Base-by-base conservation (phyloP, 2,888 invertebrate genomes). In the Lasioglossum morio region DNA sequence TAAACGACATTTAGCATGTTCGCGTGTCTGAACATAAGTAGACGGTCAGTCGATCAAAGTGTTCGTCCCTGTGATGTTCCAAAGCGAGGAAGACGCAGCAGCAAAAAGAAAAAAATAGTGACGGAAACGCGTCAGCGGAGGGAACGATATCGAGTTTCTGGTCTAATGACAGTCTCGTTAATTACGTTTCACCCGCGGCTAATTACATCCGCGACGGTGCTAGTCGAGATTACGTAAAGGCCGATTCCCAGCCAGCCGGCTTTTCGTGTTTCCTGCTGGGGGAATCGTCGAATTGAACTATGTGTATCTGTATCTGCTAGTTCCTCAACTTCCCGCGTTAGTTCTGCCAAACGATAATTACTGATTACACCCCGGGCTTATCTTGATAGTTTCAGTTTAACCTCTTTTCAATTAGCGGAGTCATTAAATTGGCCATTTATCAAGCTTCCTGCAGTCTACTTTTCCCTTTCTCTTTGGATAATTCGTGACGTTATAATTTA, bases 141-240 rank as follows among this genome's bases (percentile, higher is more conserved):
- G 66, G 30, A 77, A 72, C 74, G 82, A 74, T 76, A 81, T 46
- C 88, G 63, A 37, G 70, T 72, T 60, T 79, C 77, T 60, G 74
- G 69, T 57, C 74, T 77, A 85, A 85, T 43, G 88, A 88, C 84
- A 88, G 74, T 57, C 79, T 72, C 76, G 77, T 87, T 88, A 90
- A 89, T 89, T 86, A 81, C 84, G 57, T 70, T 73, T 70, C 40
- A 74, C 48, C 60, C 60, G 81, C 57, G 77, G 82, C 84, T 89
- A 89, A 89, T 90, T 89, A 84, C 87, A 84, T 85, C 80, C 81
- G 81, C 77, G 80, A 48, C 73, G 66, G 76, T 46, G 72, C 73
- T 79, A 80, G 82, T 66, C 80, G 69, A 46, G 82, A 87, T 90
- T 89, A 84, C 86, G 78, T 75, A 90, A 90, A 81, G 77, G 72